A percentile compares a stretch with the other conserved stretches of the same genome.
Conservation (phyloP, 2,888 invertebrate genomes). For the Dorcus parallelipipedus region DNA sequence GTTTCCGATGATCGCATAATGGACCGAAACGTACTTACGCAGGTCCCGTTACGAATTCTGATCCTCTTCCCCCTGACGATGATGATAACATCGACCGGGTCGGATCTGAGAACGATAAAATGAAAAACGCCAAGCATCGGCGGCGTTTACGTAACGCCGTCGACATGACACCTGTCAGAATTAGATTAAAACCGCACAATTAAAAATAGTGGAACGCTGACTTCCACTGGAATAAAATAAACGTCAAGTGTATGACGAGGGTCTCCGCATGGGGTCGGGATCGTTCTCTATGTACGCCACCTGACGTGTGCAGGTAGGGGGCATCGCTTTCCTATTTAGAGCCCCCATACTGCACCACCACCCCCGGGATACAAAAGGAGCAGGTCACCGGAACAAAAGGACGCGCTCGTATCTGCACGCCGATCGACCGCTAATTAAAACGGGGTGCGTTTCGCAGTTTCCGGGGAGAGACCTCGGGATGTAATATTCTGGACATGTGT, state of each 20-base stretch:
- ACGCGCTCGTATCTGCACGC: no score
- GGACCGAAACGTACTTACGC: no score
- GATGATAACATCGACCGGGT: constrained; percentile 27
- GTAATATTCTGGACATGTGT: no score
- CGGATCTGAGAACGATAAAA: constrained; percentile 40
- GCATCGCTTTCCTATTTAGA: constrained; percentile 10
- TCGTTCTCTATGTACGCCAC: constrained; percentile 11
- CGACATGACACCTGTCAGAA: constrained; percentile 46
- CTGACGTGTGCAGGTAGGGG: constrained; percentile 16
- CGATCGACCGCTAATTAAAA: no score
- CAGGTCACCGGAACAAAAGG: no score
- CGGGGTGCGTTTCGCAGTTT: no score
- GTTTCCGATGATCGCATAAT: no score
- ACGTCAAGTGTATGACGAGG: constrained; percentile 36
- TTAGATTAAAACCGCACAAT: constrained; percentile 46
- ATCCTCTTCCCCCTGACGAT: no score
- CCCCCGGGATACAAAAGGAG: background rate
- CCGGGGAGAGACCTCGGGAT: no score
- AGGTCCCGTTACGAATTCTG: no score
- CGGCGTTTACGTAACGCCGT: constrained; percentile 36
- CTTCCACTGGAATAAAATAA: constrained; percentile 35
- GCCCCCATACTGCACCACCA: constrained; percentile 6
- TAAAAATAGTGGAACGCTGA: constrained; percentile 40
- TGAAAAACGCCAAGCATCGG: constrained; percentile 31
- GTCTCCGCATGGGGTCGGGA: constrained; percentile 15